Evolutionary conservation across 2,888 invertebrate genomes (phyloP).

Genomic region (Drosophila robusta): DNA sequence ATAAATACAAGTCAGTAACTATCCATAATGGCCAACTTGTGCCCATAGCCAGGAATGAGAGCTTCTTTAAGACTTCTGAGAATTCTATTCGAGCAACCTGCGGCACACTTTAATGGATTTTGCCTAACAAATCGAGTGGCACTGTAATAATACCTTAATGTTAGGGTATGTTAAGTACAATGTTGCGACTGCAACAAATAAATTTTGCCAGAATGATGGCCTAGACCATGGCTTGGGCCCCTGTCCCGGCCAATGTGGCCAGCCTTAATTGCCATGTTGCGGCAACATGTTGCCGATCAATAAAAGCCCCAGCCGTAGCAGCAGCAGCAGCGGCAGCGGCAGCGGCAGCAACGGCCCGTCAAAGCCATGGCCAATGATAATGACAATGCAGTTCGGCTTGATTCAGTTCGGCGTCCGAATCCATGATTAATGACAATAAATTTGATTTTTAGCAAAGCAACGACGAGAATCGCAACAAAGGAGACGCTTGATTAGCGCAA

Average conservation of each 20-base stretch:
- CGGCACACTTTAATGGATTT: conserved; percentile 32
- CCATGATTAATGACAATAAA: conserved; percentile 79
- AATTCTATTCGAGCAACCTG: conserved; percentile 2
- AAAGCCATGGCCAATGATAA: conserved; percentile 73
- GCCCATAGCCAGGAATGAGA: background rate
- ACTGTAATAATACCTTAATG: conserved; percentile 34
- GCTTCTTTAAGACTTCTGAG: background rate
- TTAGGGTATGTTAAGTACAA: conserved; percentile 50
- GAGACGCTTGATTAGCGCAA: conserved; percentile 70
- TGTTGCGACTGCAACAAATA: conserved; percentile 65
- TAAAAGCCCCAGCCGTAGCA: conserved; percentile 48
- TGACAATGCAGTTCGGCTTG: conserved; percentile 65
- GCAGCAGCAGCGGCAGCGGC: conserved; percentile 17
- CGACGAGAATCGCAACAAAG: conserved; percentile 40
- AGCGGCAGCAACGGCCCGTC: conserved; percentile 36
- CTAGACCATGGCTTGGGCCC: conserved; percentile 30
- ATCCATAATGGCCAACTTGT: background rate
- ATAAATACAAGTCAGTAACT: conserved; percentile 5
- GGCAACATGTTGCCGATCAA: conserved; percentile 79
- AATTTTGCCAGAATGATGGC: conserved; percentile 48
- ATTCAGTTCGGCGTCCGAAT: conserved; percentile 34
- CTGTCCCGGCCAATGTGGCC: conserved; percentile 48
- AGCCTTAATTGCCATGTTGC: conserved; percentile 80
- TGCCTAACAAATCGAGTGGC: conserved; percentile 20
- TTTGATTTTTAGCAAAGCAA: conserved; percentile 59